Evolutionary conservation across 2,888 invertebrate species (phyloP).

Genomic region (Sisyra terminalis): DNA sequence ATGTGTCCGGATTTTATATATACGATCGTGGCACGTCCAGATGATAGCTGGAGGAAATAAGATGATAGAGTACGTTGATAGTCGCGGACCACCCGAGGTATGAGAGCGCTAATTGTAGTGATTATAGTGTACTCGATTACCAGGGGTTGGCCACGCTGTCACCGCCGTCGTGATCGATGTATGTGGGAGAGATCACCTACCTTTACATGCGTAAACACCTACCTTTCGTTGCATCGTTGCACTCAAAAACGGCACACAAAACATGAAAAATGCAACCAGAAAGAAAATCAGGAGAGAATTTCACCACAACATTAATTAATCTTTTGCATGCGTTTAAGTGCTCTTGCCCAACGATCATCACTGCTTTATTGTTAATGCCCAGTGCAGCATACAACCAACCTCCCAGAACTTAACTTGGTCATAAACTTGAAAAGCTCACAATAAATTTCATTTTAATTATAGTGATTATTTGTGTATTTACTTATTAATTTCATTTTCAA

Average conservation of each 20-base stretch:
- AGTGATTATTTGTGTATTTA: too few relatives aligned
- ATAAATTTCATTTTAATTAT: too few relatives aligned
- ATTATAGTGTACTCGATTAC: constrained; percentile 30
- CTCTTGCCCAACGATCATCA: too few relatives aligned
- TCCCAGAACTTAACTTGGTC: too few relatives aligned
- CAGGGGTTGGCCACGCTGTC: constrained; percentile 5
- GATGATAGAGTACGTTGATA: constrained; percentile 1
- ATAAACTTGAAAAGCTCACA: too few relatives aligned
- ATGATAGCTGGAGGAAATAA: constrained; percentile 5
- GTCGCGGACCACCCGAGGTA: constrained; percentile 33
- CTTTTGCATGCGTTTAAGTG: too few relatives aligned
- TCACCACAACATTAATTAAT: too few relatives aligned
- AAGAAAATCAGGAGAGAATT: too few relatives aligned
- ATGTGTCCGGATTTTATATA: not conserved
- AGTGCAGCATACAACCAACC: too few relatives aligned
- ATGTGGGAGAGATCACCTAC: constrained; percentile 1
- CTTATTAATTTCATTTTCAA: too few relatives aligned
- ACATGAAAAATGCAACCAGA: not conserved
- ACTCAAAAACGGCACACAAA: too few relatives aligned
- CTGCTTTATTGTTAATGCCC: too few relatives aligned
- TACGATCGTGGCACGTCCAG: constrained; percentile 4
- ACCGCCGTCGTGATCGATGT: constrained; percentile 6
- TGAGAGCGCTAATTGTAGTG: constrained; percentile 37
- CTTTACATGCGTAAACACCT: not conserved
- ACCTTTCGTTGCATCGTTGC: not conserved